Base-by-base conservation (phyloP, 2,888 invertebrate genomes). In the Cryptus armator region DNA sequence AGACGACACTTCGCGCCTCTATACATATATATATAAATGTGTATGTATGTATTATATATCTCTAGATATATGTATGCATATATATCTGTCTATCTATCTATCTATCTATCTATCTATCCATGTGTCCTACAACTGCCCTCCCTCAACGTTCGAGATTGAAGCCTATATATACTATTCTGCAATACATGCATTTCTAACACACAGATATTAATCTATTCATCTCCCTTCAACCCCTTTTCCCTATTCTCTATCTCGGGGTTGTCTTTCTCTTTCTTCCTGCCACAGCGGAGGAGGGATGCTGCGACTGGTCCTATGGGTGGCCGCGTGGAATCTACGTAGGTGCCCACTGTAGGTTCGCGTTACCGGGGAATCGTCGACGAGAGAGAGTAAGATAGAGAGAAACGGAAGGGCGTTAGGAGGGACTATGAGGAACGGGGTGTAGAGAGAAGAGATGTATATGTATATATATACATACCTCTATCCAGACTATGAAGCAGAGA, bases 1-100 rank as follows among this genome's bases (percentile, higher is more conserved):
- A 66, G 74, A 84, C 88, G 90, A 90, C 88, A 90, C 88, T 86
- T 87, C 86, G 80, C 84, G 78, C 83, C 75, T 37, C 76, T 71
- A 75, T 29, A 29, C 10, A 66, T 64, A 32, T 66, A 53, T 76
- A 64, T 32, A 70, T 44, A 77, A 37, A 37, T 37, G 37, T 37
- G 37, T 37, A 9, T 37, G 37, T 59, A 70, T 64, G 44, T 53
- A 51, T 24, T 24, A 48, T 62, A 14, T n/a, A 29, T 66, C 59
- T 37, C 76, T 75, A 37, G 37, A 53, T 68, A 48, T 66, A 66
- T 53, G 77, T 67, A 81, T 72, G 37, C 80, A 68, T 29, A 70
- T 44, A 81, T 75, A 75, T 66, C 37, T 37, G 37, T 37, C 37
- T 9, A 53, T 68, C 37, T 66, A 66, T 68, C 37, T 66, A 66